Evolutionary conservation across 53 echinoderm and acorn worm species (phyloP).

Genomic region (Apostichopus leukothele): DNA sequence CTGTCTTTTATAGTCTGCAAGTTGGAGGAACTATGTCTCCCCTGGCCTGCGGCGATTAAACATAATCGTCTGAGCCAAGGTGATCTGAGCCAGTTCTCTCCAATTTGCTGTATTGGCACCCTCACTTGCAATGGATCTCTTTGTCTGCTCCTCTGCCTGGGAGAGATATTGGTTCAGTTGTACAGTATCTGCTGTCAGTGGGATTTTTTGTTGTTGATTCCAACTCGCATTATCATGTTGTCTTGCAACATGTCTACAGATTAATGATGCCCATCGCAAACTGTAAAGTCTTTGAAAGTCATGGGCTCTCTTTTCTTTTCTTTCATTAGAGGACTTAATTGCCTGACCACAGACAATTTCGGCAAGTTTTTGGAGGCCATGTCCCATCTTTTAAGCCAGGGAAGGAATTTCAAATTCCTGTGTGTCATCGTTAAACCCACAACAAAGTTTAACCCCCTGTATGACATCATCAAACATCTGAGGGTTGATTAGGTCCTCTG

Average conservation of each 20-base stretch:
- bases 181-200: constrained; percentile 46
- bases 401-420: constrained; percentile 43
- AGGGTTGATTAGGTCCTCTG: constrained; percentile 38
- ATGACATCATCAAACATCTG: constrained; percentile 44
- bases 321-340: constrained; percentile 25
- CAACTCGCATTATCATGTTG: constrained; percentile 38
- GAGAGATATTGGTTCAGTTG: constrained; percentile 35
- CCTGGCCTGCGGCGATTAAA: constrained; percentile 43
- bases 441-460: constrained; percentile 17
- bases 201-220: constrained; percentile 15
- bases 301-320: constrained; percentile 16
- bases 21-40: constrained; percentile 19
- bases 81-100: background rate
- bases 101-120: background rate
- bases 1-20: constrained; percentile 7
- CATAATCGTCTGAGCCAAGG: constrained; percentile 33
- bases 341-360: constrained; percentile 23
- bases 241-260: constrained; percentile 41
- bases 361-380: constrained; percentile 38
- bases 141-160: background rate
- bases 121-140: background rate
- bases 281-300: constrained; percentile 44
- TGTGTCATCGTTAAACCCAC: constrained; percentile 38
- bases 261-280: constrained; percentile 27
- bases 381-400: constrained; percentile 49